Evolutionary conservation across 2,797 vertebrate species (phyloP), one percentile per base, ranked within the genome.

Genomic region (Syndactyla subalaris): DNA sequence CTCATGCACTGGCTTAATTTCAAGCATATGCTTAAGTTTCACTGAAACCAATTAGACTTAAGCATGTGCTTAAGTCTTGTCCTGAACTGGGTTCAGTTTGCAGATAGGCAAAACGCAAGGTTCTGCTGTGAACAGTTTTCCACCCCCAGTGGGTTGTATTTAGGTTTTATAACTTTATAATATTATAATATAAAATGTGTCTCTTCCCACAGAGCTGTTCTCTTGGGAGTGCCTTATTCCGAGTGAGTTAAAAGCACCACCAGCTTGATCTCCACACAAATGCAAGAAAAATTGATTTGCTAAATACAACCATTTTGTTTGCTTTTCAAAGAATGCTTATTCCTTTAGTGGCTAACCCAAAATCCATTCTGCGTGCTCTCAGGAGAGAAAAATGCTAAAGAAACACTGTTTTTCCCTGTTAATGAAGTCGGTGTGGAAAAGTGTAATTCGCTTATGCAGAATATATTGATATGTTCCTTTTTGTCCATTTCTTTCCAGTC

Each of bases 261-360:
- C 70, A 92, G 88, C 78, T 93, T 96, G 71, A 97, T 96, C 96
- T 96, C 82, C 85, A 78, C 87, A 76, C 81, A 89, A 73, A 93
- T 52, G 78, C 29, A 97, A 95, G 95, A 95, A 95, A 97, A 97
- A 97, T 81, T 79, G 93, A 96, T 95, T 96, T 95, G 89, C 82
- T 97, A 95, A 95, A 95, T 78, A 68, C 80, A 79, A 68, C 83
- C 22, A n/a, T 91, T 92, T 96, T 74, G 65, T 93, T 96, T 85
- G 87, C 96, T 92, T 95, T 93, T 71, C 81, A 89, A 93, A 92
- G 80, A 88, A 75, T 79, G 7, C 4, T 48, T 85, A 77, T 87
- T 94, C 85, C 85, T 76, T 59, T 38, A 32, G 34, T 63, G 30
- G 70, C 94, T 75, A 83, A 89, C 76, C 79, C 87, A 12, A 51